Base-by-base conservation (phyloP, 2,797 vertebrate species). In the Rhodeus uyekii region DNA sequence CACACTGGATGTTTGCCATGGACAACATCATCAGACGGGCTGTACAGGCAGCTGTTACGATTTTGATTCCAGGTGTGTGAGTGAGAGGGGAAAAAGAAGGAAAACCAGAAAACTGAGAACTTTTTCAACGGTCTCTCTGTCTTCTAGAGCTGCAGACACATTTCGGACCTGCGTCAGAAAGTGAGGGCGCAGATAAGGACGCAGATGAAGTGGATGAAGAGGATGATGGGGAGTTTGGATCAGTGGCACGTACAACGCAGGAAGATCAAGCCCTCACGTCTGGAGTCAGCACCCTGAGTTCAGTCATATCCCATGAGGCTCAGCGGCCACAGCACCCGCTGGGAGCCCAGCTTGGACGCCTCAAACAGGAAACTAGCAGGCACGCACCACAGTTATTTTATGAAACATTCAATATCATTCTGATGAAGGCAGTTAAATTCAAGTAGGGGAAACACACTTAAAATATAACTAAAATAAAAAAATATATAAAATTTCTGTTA, bases 1-100 rank as follows among this genome's bases (percentile, higher is more conserved):
- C 97, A 16, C 96, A 98, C 64, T 98, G 97, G 97, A 97, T 99
- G 96, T 99, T 97, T 89, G 96, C 96, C 0, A 98, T 98, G 97
- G 97, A 99, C 87, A 98, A 96, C 91, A 97, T 99, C 89, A 96
- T 99, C 90, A 94, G 96, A 27, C 91, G 94, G 55, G 97, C 98
- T 0, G 98, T 99, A 80, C 96, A 98, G 93, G 96, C 96, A 2
- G 98, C 97, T 0, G 95, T 97, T 87, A 96, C 95, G 84, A 97
- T 97, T 89, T 96, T 99, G 83, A 97, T 96, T 83, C 97, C 97
- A 93, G 97, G 98, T 94, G 74, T 53, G 89, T 4, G 7, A 60
- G 1, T 29, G 24, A 60, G 5, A 55, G 19, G 18, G 44, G 50
- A 53, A 53, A 53, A 27, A 58, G 5, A 60, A 60, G 55, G 5